Conservation (phyloP, 2,113 vertebrate species). For the Oxyura jamaicensis region DNA sequence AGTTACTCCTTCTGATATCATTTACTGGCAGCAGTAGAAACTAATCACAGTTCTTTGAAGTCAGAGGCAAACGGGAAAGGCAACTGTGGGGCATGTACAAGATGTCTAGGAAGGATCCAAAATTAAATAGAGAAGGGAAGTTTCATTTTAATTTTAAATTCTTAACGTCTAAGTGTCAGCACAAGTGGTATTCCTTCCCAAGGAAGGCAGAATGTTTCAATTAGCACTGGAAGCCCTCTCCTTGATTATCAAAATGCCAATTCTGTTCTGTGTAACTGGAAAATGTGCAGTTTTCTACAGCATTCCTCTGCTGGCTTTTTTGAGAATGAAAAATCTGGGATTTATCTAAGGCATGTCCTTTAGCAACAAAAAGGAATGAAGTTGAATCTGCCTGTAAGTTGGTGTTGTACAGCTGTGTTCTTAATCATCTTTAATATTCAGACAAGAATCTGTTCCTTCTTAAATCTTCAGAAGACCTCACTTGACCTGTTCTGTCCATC, state of each 20-base stretch:
- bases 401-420: not conserved
- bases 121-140: not conserved
- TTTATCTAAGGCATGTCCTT: not conserved
- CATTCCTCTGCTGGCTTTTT: not conserved
- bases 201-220: slow-evolving; percentile 17
- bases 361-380: not conserved
- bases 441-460: not conserved
- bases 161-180: not conserved
- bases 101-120: not conserved
- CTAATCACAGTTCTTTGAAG: not conserved
- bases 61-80: not conserved
- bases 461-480: not conserved
- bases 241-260: not conserved
- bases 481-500: not conserved
- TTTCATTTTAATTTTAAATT: not conserved
- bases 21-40: not conserved
- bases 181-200: slow-evolving; percentile 44
- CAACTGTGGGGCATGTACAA: not conserved
- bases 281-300: not conserved
- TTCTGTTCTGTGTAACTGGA: not conserved
- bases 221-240: slow-evolving; percentile 35
- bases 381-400: not conserved
- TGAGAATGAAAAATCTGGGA: not conserved
- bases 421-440: not conserved
- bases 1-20: not conserved